Conservation (phyloP, 2,113 vertebrate genomes). For the Poicephalus meyeri region DNA sequence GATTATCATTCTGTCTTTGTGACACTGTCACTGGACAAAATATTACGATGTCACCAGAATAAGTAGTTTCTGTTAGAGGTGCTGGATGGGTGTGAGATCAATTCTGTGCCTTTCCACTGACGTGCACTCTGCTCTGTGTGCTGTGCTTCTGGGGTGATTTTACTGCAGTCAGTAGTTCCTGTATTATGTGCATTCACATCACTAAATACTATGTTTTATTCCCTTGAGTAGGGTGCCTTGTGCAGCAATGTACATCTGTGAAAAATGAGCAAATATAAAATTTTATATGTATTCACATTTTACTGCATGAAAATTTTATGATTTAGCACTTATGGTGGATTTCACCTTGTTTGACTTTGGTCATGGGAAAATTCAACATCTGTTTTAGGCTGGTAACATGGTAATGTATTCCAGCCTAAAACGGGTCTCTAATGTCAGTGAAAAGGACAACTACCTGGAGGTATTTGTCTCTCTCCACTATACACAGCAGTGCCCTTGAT, state of each 20-base stretch:
- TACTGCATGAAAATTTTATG: neutral
- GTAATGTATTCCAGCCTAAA: neutral
- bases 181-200: neutral
- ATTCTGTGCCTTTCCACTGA: neutral
- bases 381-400: neutral
- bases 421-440: neutral
- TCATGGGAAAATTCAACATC: neutral
- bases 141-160: neutral
- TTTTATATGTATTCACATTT: conserved; percentile 22
- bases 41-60: neutral
- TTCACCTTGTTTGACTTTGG: conserved; percentile 29
- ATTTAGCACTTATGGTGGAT: neutral
- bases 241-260: neutral
- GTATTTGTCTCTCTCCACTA: neutral
- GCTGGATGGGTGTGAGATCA: neutral
- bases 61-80: neutral
- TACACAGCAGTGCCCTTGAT: neutral
- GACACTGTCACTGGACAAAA: neutral
- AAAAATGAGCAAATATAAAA: neutral
- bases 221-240: fast-evolving
- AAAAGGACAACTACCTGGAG: neutral
- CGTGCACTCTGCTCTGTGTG: neutral
- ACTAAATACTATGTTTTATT: neutral
- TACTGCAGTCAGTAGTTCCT: neutral
- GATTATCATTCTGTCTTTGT: neutral